These are phyloP conservation scores for Poeciliopsis gracilis DNA, from an alignment of 2,797 vertebrate species.

Conservation along the genomic window DNA sequence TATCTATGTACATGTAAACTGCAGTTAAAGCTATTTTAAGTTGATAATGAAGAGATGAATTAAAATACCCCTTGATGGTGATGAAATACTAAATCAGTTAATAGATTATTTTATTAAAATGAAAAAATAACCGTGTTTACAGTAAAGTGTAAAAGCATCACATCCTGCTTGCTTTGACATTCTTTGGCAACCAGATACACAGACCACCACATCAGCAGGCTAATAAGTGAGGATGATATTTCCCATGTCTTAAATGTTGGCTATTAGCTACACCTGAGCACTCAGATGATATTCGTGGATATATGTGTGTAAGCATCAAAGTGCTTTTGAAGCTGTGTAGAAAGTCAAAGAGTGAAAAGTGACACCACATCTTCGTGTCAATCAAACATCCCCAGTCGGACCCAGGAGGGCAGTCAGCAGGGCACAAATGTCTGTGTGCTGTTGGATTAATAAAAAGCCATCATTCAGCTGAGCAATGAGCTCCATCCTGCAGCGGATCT, in stretches of 20 bases:
- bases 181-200: neutral
- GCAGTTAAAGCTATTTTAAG: neutral
- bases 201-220: neutral
- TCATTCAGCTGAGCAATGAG: neutral
- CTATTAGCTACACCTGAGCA: neutral
- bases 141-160: neutral
- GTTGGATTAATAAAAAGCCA: neutral
- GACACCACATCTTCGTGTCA: neutral
- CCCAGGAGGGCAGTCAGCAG: neutral
- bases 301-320: neutral
- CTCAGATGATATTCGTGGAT: neutral
- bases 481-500: neutral
- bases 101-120: neutral
- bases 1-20: neutral
- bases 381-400: neutral
- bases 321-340: neutral
- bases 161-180: neutral
- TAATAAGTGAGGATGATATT: neutral
- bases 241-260: neutral
- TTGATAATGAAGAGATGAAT: neutral
- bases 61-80: neutral
- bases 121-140: neutral
- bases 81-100: neutral
- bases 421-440: neutral
- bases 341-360: constrained; percentile 5